Evolutionary conservation across 2,888 invertebrate genomes (phyloP).

Genomic region (Eupithecia inturbata): DNA sequence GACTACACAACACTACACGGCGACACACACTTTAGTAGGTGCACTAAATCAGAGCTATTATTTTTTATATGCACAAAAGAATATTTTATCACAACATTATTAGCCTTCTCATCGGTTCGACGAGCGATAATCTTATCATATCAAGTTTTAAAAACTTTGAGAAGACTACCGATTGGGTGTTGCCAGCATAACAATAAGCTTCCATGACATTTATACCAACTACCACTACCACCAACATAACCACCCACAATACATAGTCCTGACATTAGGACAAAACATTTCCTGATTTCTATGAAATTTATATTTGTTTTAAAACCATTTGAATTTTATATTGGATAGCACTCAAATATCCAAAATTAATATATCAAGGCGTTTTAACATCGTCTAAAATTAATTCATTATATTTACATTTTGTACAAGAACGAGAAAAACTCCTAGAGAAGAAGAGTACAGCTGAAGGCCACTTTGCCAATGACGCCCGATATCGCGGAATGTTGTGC

Average conservation of each 20-base stretch:
- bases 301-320: background rate
- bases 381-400: background rate
- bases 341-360: background rate
- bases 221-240: constrained; percentile 55
- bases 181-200: constrained; percentile 19
- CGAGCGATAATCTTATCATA: background rate
- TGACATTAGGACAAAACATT: constrained; percentile 38
- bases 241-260: constrained; percentile 46
- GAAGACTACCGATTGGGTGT: background rate
- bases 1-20: background rate
- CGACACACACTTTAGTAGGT: background rate
- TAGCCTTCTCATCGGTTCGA: background rate
- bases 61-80: background rate
- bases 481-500: constrained; percentile 73
- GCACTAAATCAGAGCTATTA: background rate
- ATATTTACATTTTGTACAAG: constrained; percentile 36
- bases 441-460: constrained; percentile 65
- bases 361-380: background rate
- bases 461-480: constrained; percentile 81
- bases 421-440: constrained; percentile 62
- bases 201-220: constrained; percentile 14
- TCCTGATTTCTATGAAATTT: constrained; percentile 22
- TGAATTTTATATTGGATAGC: background rate
- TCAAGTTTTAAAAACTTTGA: background rate
- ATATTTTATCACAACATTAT: background rate